A percentile compares a stretch with the other conserved stretches of the same genome.
These are phyloP conservation scores for Stenchaetothrips biformis DNA, from an alignment of 2,888 invertebrate genomes.

Conservation along the genomic window DNA sequence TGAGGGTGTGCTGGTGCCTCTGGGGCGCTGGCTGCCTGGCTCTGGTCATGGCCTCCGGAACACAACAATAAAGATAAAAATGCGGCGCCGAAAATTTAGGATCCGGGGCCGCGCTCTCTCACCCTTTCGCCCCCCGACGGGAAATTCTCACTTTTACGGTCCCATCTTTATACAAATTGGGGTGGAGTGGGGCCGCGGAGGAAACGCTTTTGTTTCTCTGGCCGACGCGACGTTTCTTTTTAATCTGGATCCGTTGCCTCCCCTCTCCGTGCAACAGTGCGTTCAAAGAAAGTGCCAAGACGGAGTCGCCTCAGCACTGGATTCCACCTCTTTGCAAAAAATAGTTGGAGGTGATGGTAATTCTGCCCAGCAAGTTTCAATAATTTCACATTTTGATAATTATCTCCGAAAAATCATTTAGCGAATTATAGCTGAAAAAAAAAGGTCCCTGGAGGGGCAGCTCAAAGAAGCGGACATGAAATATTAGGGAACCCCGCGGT, in stretches of 20 bases:
- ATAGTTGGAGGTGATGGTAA: no score
- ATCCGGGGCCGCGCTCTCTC: neutral
- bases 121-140: neutral
- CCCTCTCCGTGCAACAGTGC: neutral
- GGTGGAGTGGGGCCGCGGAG: neutral
- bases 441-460: no score
- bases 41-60: neutral
- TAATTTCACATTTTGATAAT: no score
- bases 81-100: slow-evolving; percentile 15
- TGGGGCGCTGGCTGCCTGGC: neutral
- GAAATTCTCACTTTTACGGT: slow-evolving; percentile 23
- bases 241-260: neutral
- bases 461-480: no score
- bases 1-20: neutral
- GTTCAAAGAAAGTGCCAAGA: no score
- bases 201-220: neutral
- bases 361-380: no score
- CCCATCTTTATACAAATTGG: slow-evolving; percentile 21
- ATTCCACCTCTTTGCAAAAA: no score
- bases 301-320: no score
- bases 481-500: no score
- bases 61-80: slow-evolving; percentile 25
- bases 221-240: neutral
- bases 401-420: no score
- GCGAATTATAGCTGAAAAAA: no score